phyloP scores from a whole-genome alignment of 2,888 invertebrate genomes.

The Trisateles emortualis region DNA sequence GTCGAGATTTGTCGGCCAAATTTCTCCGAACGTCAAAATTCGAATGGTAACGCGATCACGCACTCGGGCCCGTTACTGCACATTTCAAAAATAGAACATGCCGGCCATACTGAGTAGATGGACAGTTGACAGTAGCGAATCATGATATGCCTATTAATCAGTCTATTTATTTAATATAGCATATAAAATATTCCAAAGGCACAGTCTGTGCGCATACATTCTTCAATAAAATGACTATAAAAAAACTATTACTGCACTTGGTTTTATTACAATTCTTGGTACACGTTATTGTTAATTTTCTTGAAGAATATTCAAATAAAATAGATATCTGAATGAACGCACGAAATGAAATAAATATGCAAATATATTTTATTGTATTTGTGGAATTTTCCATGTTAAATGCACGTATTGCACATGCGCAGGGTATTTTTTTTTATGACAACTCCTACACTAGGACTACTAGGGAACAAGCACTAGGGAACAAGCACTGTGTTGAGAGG shows the following conservation, averaged over 20 bases:
- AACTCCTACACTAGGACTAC: too few relatives aligned
- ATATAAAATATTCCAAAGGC: slow-evolving; percentile 76
- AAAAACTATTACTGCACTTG: slow-evolving; percentile 52
- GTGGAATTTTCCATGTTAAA: too few relatives aligned
- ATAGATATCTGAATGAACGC: slow-evolving; percentile 10
- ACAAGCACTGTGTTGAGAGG: too few relatives aligned
- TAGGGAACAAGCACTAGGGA: too few relatives aligned
- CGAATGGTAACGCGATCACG: slow-evolving; percentile 82
- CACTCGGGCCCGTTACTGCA: slow-evolving; percentile 82
- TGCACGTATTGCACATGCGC: too few relatives aligned
- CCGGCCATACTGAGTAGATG: slow-evolving; percentile 82
- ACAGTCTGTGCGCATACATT: slow-evolving; percentile 64
- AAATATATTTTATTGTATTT: too few relatives aligned
- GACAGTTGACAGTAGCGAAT: slow-evolving; percentile 72
- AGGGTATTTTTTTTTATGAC: too few relatives aligned
- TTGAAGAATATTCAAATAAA: slow-evolving; percentile 10
- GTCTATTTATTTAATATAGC: slow-evolving; percentile 80
- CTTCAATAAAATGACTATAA: slow-evolving; percentile 63
- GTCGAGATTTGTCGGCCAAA: slow-evolving; percentile 67
- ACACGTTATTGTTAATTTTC: slow-evolving; percentile 43
- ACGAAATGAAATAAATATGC: background rate
- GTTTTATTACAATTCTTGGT: slow-evolving; percentile 49
- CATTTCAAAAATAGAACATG: slow-evolving; percentile 85
- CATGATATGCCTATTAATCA: slow-evolving; percentile 82
- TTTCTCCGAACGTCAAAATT: slow-evolving; percentile 84